These are phyloP conservation scores for Ophthalmotilapia sp. DNA, from an alignment of 2,113 vertebrate species.

Conservation along the genomic window DNA sequence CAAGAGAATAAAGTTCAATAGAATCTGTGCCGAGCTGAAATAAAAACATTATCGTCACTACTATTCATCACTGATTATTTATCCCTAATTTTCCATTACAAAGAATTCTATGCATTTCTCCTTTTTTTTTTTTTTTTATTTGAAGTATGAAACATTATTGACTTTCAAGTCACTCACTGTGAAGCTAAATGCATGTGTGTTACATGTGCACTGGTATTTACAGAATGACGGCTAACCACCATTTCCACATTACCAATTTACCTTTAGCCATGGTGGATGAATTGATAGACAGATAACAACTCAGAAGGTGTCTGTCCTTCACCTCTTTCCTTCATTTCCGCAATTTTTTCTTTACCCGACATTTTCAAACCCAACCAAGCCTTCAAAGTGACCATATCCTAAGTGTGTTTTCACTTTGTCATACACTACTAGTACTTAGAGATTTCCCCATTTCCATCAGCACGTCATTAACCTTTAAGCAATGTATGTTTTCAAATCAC, in stretches of 20 bases:
- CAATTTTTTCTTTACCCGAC: neutral
- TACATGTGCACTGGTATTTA: neutral
- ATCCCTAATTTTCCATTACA: neutral
- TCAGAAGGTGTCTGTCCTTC: neutral
- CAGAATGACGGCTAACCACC: neutral
- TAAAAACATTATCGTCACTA: neutral
- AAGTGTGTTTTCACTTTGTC: neutral
- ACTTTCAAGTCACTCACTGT: neutral
- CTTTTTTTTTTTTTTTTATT: neutral
- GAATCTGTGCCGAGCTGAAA: neutral
- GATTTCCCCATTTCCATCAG: neutral
- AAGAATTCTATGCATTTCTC: neutral
- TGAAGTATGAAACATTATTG: neutral
- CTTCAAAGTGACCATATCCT: neutral
- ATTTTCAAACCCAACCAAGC: neutral
- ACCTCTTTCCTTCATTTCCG: neutral
- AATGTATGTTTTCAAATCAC: constrained; percentile 28
- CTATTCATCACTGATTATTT: neutral
- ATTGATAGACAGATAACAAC: neutral
- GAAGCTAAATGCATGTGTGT: neutral
- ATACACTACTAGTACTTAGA: neutral
- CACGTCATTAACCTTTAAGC: constrained; percentile 42
- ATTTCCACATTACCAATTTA: neutral
- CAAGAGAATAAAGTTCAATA: neutral
- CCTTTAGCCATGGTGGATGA: neutral